phyloP scores from a whole-genome alignment of 2,888 invertebrate genomes.

The Pheosia gnoma region DNA sequence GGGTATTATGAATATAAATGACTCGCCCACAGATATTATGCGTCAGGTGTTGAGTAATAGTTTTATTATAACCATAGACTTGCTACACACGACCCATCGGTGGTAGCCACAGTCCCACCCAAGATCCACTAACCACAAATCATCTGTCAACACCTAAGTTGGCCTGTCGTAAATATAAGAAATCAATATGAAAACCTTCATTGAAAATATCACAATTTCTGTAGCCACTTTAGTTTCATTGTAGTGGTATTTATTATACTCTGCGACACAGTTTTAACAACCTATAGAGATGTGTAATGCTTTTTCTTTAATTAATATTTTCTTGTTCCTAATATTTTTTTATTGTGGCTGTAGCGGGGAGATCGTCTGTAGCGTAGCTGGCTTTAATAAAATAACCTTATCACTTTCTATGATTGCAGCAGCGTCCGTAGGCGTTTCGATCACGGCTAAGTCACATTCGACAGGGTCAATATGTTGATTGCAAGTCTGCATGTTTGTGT shows the following conservation, averaged over 20 bases:
- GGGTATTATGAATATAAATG: constrained; percentile 14
- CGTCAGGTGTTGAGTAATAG: constrained; percentile 5
- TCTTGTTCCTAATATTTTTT: too few relatives aligned
- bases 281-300: too few relatives aligned
- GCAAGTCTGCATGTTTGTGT: constrained; percentile 16
- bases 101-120: background rate
- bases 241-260: too few relatives aligned
- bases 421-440: constrained; percentile 26
- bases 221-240: too few relatives aligned
- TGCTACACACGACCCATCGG: background rate
- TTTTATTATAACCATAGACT: background rate
- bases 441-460: constrained; percentile 27
- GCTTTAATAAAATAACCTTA: constrained; percentile 9
- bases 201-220: too few relatives aligned
- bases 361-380: background rate
- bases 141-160: background rate
- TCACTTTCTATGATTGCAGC: constrained; percentile 26
- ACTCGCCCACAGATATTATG: constrained; percentile 25
- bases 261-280: too few relatives aligned
- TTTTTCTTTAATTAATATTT: too few relatives aligned
- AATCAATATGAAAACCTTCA: too few relatives aligned
- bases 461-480: constrained; percentile 28
- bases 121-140: background rate
- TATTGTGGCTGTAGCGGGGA: background rate
- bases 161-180: too few relatives aligned